These are phyloP conservation scores for Emydocephalus ijimae DNA, from an alignment of 2,113 vertebrate species.

Conservation along the genomic window DNA sequence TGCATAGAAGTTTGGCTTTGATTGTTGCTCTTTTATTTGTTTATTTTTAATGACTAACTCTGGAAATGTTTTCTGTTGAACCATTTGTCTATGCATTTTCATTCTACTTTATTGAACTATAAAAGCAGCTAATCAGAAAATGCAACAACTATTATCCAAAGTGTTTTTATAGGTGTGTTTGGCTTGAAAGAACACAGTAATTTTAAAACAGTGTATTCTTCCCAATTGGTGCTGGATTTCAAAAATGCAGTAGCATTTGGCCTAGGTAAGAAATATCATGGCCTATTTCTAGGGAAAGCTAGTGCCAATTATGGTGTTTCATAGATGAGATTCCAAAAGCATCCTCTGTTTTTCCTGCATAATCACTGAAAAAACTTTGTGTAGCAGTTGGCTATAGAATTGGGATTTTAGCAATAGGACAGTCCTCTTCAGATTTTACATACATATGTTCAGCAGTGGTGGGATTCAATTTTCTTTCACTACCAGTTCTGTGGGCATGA, in stretches of 20 bases:
- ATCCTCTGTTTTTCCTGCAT: not conserved
- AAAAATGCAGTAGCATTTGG: constrained; percentile 26
- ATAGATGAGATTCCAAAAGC: not conserved
- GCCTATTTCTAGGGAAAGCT: not conserved
- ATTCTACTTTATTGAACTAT: constrained; percentile 10
- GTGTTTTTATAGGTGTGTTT: constrained; percentile 36
- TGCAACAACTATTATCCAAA: constrained; percentile 1
- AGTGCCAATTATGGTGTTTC: not conserved
- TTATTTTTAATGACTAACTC: constrained; percentile 28
- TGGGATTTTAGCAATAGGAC: not conserved
- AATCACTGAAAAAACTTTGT: not conserved
- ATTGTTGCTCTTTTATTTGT: not conserved
- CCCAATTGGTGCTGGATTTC: constrained; percentile 19
- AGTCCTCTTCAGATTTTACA: not conserved
- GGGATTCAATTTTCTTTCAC: too few relatives aligned
- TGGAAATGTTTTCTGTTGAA: not conserved
- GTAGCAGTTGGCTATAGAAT: not conserved
- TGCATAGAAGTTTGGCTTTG: not conserved
- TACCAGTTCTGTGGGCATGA: too few relatives aligned
- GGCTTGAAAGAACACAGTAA: not conserved
- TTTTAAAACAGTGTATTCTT: constrained; percentile 27
- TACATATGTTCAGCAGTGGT: not conserved
- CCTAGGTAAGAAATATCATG: constrained; percentile 6
- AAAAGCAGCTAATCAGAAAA: constrained; percentile 19
- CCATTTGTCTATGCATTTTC: constrained; percentile 23